A percentile compares a stretch with the other conserved stretches of the same genome.
Evolutionary conservation across 2,113 vertebrate species (phyloP).

Genomic region (Chaetodon trifascialis): DNA sequence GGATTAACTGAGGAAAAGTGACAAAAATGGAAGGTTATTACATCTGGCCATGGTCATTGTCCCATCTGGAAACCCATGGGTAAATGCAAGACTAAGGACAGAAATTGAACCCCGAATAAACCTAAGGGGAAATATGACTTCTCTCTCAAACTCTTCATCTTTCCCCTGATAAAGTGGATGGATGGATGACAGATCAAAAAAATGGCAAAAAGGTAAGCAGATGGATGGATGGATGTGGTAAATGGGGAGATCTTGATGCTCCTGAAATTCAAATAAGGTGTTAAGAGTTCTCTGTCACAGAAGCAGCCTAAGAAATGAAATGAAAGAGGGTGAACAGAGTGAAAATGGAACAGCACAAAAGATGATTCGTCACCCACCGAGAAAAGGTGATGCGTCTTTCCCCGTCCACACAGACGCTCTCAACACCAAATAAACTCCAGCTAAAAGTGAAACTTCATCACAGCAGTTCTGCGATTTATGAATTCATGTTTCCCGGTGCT

Average conservation of each 20-base stretch:
- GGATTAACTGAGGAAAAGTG: constrained; percentile 52
- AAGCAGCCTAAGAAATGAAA: background rate
- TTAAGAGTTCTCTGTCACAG: background rate
- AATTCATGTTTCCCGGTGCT: constrained; percentile 3
- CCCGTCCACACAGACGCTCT: background rate
- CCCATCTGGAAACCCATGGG: constrained; percentile 28
- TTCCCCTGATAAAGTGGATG: background rate
- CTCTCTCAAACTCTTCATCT: too few relatives aligned
- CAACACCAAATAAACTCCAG: background rate
- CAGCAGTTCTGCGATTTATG: background rate
- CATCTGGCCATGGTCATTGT: constrained; percentile 27
- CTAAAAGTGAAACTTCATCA: background rate
- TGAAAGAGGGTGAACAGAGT: background rate
- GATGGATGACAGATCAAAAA: background rate
- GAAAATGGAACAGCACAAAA: background rate
- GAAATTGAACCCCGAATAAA: constrained; percentile 36
- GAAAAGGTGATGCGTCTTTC: background rate
- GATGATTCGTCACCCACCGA: background rate
- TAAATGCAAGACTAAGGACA: constrained; percentile 16
- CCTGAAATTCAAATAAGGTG: background rate
- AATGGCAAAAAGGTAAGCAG: background rate
- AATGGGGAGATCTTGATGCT: background rate
- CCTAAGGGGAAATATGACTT: background rate
- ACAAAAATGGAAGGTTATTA: constrained; percentile 57
- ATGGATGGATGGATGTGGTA: background rate